These are phyloP conservation scores for Neodon shergylaensis DNA, from an alignment of 2,113 vertebrate species.

Conservation along the genomic window DNA sequence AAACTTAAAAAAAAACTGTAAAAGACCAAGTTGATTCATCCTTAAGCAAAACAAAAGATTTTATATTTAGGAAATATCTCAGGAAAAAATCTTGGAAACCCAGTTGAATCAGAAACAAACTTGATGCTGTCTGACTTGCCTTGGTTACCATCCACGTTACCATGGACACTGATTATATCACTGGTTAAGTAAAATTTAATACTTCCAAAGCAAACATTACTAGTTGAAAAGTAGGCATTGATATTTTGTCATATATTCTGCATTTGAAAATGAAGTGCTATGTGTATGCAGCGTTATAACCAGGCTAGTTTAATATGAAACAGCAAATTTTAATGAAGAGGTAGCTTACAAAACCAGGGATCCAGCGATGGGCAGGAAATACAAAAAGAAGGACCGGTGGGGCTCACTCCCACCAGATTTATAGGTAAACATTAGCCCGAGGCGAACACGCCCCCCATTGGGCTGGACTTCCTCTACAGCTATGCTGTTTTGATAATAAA, in stretches of 20 bases:
- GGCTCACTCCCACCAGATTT: no score
- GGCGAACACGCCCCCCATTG: no score
- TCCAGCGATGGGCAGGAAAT: no score
- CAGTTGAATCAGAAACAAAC: constrained; percentile 32
- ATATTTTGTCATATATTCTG: background rate
- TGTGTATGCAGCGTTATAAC: no score
- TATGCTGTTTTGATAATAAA: background rate
- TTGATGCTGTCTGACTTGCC: background rate
- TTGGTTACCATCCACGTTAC: constrained; percentile 42
- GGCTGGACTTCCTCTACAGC: no score
- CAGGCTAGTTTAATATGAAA: no score
- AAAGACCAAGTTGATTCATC: background rate
- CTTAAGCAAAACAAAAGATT: background rate
- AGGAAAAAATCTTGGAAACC: background rate
- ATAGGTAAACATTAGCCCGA: no score
- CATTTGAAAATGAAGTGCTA: background rate
- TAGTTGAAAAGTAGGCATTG: background rate
- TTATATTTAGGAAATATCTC: constrained; percentile 41
- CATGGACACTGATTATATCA: constrained; percentile 58
- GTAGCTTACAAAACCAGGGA: no score
- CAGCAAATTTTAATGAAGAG: no score
- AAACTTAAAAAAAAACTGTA: background rate
- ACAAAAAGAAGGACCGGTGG: no score
- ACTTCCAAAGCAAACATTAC: constrained; percentile 22
- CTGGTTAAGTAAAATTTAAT: constrained; percentile 42